These are phyloP conservation scores for Elysia crispata DNA, from an alignment of 2,888 invertebrate species.

Conservation along the genomic window DNA sequence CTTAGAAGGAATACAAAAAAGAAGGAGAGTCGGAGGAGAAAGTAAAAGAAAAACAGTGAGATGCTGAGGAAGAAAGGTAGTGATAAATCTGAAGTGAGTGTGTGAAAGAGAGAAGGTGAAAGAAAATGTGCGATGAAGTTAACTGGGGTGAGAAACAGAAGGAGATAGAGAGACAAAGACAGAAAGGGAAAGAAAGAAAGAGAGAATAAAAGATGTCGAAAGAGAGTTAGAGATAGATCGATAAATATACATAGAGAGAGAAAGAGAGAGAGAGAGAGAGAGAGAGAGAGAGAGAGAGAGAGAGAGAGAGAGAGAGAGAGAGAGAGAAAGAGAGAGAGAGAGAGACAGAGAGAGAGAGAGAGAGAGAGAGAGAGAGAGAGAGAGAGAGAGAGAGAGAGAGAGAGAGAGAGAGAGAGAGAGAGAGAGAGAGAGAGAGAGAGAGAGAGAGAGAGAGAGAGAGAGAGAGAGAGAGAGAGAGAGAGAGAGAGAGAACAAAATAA, in stretches of 20 bases:
- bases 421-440: slow-evolving; percentile 2
- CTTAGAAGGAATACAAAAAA: not conserved
- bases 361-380: not conserved
- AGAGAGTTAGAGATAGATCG: not conserved
- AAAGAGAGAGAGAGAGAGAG: not conserved
- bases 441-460: not conserved
- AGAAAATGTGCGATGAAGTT: not conserved
- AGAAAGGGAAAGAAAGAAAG: not conserved
- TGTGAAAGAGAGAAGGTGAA: not conserved
- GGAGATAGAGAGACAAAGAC: slow-evolving; percentile 4
- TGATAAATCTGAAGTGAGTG: not conserved
- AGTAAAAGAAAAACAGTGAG: not conserved
- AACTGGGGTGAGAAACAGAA: no score
- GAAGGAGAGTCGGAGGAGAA: not conserved
- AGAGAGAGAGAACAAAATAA: no score
- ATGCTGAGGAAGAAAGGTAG: not conserved
- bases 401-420: slow-evolving; percentile 18
- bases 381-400: slow-evolving; percentile 12
- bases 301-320: no score
- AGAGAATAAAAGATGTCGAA: not conserved
- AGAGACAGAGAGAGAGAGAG: not conserved
- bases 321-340: no score
- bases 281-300: not conserved
- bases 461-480: not conserved
- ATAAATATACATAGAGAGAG: not conserved